phyloP scores from a whole-genome alignment of 2,113 vertebrate genomes.

The Erythrolamprus reginae region DNA sequence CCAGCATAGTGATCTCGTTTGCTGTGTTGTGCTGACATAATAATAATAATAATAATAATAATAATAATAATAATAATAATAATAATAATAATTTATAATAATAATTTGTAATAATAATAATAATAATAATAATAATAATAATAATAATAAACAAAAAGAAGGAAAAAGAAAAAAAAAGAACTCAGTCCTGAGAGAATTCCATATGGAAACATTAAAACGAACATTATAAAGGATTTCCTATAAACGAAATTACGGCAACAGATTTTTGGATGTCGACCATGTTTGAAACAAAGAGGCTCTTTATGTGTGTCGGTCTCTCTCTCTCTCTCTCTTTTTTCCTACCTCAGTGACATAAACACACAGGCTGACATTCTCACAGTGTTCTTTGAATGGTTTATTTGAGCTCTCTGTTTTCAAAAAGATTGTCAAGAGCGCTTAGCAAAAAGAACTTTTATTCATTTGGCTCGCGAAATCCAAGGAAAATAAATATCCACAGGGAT shows the following conservation, averaged over 20 bases:
- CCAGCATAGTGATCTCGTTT: too few species aligned
- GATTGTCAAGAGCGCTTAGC: slow-evolving; percentile 63
- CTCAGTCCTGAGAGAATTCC: slow-evolving; percentile 82
- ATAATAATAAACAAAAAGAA: slow-evolving; percentile 9
- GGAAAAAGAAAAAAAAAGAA: slow-evolving; percentile 45
- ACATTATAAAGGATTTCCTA: slow-evolving; percentile 84
- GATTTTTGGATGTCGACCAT: slow-evolving; percentile 74
- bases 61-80: too few species aligned
- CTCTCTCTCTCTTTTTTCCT: slow-evolving; percentile 28
- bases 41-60: too few species aligned
- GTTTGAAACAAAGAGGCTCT: slow-evolving; percentile 73
- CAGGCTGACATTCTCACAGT: neutral
- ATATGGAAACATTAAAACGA: slow-evolving; percentile 83
- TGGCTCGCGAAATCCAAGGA: slow-evolving; percentile 69
- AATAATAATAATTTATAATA: too few species aligned
- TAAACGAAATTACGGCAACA: slow-evolving; percentile 83
- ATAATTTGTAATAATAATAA: too few species aligned
- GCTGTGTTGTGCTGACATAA: too few species aligned
- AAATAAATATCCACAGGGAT: slow-evolving; percentile 77
- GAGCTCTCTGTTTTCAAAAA: slow-evolving; percentile 32
- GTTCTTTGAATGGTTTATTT: slow-evolving; percentile 48
- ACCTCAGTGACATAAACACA: slow-evolving; percentile 13
- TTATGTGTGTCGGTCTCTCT: slow-evolving; percentile 36
- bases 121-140: too few species aligned
- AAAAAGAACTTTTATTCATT: slow-evolving; percentile 73